Evolutionary conservation across 2,888 invertebrate species (phyloP).

Genomic region (Eupithecia pulchellata): DNA sequence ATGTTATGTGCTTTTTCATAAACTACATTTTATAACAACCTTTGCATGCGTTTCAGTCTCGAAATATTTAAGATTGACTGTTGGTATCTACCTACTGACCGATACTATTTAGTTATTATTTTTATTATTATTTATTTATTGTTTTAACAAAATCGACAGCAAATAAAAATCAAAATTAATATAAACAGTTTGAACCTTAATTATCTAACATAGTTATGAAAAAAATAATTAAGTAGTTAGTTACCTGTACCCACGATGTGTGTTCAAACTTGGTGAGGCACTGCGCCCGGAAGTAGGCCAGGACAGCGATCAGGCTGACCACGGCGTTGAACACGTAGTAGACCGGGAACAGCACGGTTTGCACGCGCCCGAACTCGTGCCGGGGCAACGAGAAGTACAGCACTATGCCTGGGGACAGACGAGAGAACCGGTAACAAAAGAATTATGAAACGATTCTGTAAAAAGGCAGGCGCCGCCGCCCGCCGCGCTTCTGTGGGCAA

Average conservation of each 20-base stretch:
- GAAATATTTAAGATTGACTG: background rate
- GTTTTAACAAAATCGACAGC: no score
- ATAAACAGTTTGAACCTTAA: no score
- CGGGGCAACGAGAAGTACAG: constrained; percentile 94
- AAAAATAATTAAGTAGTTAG: no score
- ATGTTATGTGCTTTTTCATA: background rate
- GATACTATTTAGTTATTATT: constrained; percentile 8
- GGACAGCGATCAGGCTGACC: constrained; percentile 89
- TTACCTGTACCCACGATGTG: constrained; percentile 77
- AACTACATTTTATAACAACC: background rate
- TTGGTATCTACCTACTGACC: no score
- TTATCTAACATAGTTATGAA: no score
- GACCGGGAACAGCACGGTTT: constrained; percentile 93
- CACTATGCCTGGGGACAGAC: constrained; percentile 88
- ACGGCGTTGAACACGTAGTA: constrained; percentile 93
- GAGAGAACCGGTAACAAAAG: no score
- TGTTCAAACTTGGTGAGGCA: constrained; percentile 75
- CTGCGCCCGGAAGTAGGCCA: constrained; percentile 89
- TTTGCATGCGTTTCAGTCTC: background rate
- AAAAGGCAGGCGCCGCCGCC: no score
- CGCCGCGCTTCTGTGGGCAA: no score
- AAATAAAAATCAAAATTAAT: no score
- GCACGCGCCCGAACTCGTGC: constrained; percentile 94
- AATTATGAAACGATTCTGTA: no score
- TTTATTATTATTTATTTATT: no score